Conservation (phyloP, 1,140 invertebrate species). For the Drosophila athabasca region DNA sequence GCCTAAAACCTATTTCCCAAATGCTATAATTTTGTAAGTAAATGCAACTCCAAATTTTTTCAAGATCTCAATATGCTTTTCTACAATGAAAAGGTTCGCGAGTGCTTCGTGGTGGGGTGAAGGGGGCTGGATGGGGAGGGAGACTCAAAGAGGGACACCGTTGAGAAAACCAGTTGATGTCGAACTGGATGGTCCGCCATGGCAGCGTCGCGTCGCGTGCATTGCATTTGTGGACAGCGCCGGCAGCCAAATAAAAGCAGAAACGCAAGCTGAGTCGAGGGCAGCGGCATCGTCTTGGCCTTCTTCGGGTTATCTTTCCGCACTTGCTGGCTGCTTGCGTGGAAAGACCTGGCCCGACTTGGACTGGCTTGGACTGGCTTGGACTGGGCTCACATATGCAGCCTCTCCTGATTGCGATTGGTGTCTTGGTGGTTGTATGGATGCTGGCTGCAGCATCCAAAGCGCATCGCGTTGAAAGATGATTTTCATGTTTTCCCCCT, state of each 20-base stretch:
- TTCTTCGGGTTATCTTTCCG: constrained; percentile 50
- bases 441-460: constrained; percentile 27
- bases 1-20: no score
- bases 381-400: constrained; percentile 41
- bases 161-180: constrained; percentile 65
- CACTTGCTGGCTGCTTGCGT: constrained; percentile 51
- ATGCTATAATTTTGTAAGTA: no score
- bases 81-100: no score
- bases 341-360: constrained; percentile 5
- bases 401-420: constrained; percentile 48
- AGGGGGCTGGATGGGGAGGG: no score
- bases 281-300: constrained; percentile 18
- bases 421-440: constrained; percentile 27
- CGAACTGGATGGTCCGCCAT: constrained; percentile 43
- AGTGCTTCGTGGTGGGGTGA: no score
- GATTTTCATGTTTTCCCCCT: constrained; percentile 79
- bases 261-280: constrained; percentile 30
- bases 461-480: constrained; percentile 75
- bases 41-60: no score
- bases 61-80: no score
- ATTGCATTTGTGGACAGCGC: constrained; percentile 51
- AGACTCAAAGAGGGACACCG: not conserved
- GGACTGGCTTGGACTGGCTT: constrained; percentile 2
- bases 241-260: constrained; percentile 64
- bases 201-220: constrained; percentile 47